Base-by-base conservation (phyloP, 92 coral and sea anemone genomes). In the Isaurus tuberculatus region DNA sequence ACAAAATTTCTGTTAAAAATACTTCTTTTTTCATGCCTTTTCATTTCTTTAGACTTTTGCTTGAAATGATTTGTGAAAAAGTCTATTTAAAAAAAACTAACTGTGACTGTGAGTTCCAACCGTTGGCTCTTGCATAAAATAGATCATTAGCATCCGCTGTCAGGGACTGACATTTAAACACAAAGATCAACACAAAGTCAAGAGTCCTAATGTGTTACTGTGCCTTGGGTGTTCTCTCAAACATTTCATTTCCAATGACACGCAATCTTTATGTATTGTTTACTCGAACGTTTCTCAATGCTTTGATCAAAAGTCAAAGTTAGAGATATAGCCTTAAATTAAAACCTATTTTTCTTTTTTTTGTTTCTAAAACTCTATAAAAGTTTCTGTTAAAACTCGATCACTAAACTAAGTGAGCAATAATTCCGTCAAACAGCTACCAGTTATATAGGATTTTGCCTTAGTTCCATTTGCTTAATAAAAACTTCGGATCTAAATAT, bases 211-310 rank as follows among this genome's bases (percentile, higher is more conserved):
- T 72, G 78, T 34, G 61, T 31, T 55, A 43, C 32, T 23, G 10
- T 44, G 34, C 13, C 23, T 44, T 42, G 5, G 43, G 78, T 72
- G 78, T 72, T 6, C 36, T 43, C 19, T 72, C 19, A 46, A 43
- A 42, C 33, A 43, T 13, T 15, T 2, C 7, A 25, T 58, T 25
- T 72, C 25, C 34, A 25, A 5, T 15, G 55, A 60, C 78, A 72
- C 78, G 78, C 78, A 72, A 72, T 72, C 60, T 72, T 40, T 72
- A 72, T 15, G 6, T 72, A 22, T 44, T 72, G 36, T 43, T 43
- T 72, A n/a, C 7, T 25, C 36, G 78, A 5, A 36, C 22, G 17
- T 25, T 13, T 10, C 44, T 55, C n/a, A n/a, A n/a, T n/a, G 63
- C 28, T 72, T 43, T 23, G 25, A 23, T 40, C 17, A 5, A 16